These are phyloP conservation scores for Portunus trituberculatus DNA, from an alignment of 1,140 invertebrate genomes.

Conservation along the genomic window DNA sequence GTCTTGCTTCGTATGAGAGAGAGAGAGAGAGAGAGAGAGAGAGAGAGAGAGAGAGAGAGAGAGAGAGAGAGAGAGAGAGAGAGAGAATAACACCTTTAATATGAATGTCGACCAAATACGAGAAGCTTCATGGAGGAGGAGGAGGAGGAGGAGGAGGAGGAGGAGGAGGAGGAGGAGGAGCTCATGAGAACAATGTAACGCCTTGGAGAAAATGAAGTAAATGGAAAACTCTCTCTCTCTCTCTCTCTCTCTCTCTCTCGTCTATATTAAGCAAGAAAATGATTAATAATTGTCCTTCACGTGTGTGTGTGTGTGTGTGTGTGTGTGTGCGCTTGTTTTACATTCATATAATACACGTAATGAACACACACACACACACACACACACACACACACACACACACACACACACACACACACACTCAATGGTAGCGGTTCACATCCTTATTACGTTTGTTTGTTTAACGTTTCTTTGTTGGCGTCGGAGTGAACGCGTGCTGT, in stretches of 20 bases:
- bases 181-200: no score
- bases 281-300: no score
- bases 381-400: slow-evolving; percentile 37
- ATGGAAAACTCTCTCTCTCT: background rate
- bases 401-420: no score
- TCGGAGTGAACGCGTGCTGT: background rate
- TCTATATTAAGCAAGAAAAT: no score
- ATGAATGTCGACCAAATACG: background rate
- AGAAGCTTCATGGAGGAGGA: background rate
- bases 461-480: background rate
- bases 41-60: slow-evolving; percentile 33
- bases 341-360: no score
- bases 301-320: no score
- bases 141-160: no score
- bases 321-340: no score
- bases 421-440: background rate
- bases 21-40: slow-evolving; percentile 40
- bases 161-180: no score
- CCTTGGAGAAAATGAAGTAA: background rate
- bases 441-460: background rate
- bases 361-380: background rate
- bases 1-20: background rate
- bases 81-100: slow-evolving; percentile 25
- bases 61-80: slow-evolving; percentile 45
- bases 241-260: no score